These are phyloP conservation scores for Lymantria dispar DNA, from an alignment of 2,888 invertebrate genomes.

Conservation along the genomic window DNA sequence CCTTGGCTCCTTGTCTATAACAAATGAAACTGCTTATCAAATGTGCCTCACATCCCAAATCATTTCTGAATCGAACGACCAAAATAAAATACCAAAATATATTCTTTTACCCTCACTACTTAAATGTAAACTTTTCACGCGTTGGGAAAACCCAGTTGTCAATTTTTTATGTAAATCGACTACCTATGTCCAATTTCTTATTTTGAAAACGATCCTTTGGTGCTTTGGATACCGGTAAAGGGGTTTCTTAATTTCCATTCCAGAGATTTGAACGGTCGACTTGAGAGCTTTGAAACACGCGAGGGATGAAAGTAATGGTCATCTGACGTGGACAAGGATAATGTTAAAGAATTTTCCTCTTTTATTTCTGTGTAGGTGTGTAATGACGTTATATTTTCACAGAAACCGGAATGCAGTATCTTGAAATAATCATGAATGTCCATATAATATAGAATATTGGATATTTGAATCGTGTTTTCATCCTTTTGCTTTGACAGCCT, in stretches of 20 bases:
- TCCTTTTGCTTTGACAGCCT: too few species aligned
- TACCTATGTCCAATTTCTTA: constrained; percentile 57
- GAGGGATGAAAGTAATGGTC: constrained; percentile 15
- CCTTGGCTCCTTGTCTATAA: neutral
- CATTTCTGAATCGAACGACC: constrained; percentile 20
- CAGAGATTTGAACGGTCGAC: constrained; percentile 35
- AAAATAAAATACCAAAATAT: constrained; percentile 27
- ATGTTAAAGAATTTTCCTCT: constrained; percentile 10
- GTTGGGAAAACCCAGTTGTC: constrained; percentile 45
- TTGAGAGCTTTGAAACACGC: constrained; percentile 25
- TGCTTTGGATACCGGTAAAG: constrained; percentile 32
- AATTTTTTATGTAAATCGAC: constrained; percentile 62
- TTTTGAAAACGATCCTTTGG: constrained; percentile 38
- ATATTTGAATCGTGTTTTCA: too few species aligned
- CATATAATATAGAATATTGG: too few species aligned
- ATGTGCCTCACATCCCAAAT: constrained; percentile 16
- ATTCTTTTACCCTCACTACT: constrained; percentile 25
- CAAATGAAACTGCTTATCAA: constrained; percentile 1
- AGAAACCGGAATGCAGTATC: too few species aligned
- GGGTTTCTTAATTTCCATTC: constrained; percentile 58
- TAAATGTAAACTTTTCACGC: constrained; percentile 26
- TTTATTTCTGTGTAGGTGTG: constrained; percentile 10
- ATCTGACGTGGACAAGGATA: constrained; percentile 11
- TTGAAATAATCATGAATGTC: too few species aligned
- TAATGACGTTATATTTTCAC: neutral